Percentiles rank a stretch among this genome's conserved stretches.
Conservation (phyloP, 2,113 vertebrate genomes). For the Etheostoma cragini region DNA sequence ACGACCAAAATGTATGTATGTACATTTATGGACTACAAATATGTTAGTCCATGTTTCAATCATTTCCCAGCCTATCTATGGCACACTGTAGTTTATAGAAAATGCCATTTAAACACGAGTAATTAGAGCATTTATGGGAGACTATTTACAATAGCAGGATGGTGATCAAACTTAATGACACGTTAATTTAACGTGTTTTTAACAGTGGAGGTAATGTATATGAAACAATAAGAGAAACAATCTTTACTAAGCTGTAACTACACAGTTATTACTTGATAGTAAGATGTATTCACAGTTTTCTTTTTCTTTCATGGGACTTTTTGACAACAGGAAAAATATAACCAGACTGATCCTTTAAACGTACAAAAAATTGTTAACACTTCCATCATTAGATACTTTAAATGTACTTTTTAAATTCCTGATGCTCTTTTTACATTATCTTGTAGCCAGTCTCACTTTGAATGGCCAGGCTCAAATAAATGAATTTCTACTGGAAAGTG, state of each 20-base stretch:
- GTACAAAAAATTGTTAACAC: background rate
- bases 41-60: background rate
- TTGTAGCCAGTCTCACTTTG: background rate
- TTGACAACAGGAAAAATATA: background rate
- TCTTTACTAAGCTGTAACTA: background rate
- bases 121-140: background rate
- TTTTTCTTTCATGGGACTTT: background rate
- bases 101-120: too few relatives aligned
- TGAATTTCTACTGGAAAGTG: background rate
- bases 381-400: background rate
- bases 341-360: background rate
- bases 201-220: too few relatives aligned
- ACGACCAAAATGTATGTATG: background rate
- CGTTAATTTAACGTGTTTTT: too few relatives aligned
- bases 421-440: background rate
- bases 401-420: background rate
- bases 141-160: background rate
- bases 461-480: background rate
- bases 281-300: background rate
- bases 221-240: too few relatives aligned
- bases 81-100: background rate
- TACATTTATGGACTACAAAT: too few relatives aligned
- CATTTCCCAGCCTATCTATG: background rate
- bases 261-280: background rate
- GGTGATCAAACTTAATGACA: background rate